A percentile compares a stretch with the other conserved stretches of the same genome.
Conservation (phyloP, 2,113 vertebrate species). For the Oceanites oceanicus region DNA sequence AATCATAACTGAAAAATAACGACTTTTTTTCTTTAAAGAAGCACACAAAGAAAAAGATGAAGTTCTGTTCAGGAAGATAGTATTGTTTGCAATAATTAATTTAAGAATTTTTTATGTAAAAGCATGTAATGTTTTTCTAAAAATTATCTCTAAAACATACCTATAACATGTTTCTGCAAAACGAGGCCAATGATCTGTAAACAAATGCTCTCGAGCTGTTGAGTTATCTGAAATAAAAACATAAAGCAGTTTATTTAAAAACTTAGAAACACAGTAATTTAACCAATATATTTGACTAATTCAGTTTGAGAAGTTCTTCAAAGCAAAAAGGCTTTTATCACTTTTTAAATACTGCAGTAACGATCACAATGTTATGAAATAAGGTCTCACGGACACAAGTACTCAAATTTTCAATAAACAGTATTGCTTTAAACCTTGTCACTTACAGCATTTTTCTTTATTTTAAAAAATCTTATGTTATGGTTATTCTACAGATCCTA, state of each 20-base stretch:
- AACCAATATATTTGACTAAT: not conserved
- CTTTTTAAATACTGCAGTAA: not conserved
- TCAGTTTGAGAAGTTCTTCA: not conserved
- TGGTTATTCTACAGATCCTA: not conserved
- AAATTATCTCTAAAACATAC: slow-evolving; percentile 72
- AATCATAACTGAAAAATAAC: not conserved
- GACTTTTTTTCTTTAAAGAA: not conserved
- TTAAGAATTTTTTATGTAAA: not conserved
- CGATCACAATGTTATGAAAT: not conserved
- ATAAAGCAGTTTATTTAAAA: not conserved
- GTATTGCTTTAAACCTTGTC: not conserved
- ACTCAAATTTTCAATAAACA: not conserved
- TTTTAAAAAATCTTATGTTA: not conserved
- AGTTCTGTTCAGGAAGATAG: not conserved
- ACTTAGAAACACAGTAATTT: not conserved
- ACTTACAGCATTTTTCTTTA: not conserved
- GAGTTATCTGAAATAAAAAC: slow-evolving; percentile 86
- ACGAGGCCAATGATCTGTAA: slow-evolving; percentile 95
- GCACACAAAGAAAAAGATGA: not conserved
- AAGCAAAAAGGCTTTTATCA: not conserved
- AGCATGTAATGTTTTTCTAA: not conserved
- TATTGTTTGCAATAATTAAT: not conserved
- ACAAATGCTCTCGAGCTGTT: slow-evolving; percentile 94
- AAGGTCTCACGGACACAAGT: not conserved
- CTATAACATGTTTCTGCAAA: slow-evolving; percentile 95